Evolutionary conservation across 1,140 invertebrate species (phyloP).

Genomic region (Cataglyphis hispanica): DNA sequence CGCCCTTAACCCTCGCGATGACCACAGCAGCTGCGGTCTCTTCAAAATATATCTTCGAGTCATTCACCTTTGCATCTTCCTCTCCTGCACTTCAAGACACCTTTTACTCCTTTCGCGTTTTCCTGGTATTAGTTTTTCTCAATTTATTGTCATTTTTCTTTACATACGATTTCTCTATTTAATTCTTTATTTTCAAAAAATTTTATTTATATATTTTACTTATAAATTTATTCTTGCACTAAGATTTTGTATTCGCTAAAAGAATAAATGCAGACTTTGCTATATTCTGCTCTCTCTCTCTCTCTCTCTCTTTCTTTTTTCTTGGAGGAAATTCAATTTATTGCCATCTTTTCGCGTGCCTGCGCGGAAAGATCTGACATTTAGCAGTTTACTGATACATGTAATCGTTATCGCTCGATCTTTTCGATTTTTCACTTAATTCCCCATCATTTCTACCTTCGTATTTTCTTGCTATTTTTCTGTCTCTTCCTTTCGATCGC

Average conservation of each 20-base stretch:
- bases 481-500: background rate
- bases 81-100: background rate
- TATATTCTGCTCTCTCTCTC: background rate
- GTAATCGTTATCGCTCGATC: constrained; percentile 72
- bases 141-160: background rate
- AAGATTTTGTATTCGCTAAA: background rate
- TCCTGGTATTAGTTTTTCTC: background rate
- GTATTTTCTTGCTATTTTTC: background rate
- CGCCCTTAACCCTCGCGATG: background rate
- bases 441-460: constrained; percentile 15
- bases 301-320: background rate
- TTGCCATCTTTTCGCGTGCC: constrained; percentile 56
- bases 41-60: constrained; percentile 8
- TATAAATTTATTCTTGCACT: background rate
- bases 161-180: background rate
- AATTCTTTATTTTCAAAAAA: background rate
- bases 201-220: constrained; percentile 2
- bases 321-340: constrained; percentile 67
- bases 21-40: background rate
- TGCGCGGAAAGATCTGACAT: constrained; percentile 68
- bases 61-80: background rate
- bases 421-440: constrained; percentile 69
- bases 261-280: constrained; percentile 35
- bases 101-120: background rate
- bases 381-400: constrained; percentile 67